Evolutionary conservation across 2,888 invertebrate species (phyloP).

Genomic region (Nezara viridula): DNA sequence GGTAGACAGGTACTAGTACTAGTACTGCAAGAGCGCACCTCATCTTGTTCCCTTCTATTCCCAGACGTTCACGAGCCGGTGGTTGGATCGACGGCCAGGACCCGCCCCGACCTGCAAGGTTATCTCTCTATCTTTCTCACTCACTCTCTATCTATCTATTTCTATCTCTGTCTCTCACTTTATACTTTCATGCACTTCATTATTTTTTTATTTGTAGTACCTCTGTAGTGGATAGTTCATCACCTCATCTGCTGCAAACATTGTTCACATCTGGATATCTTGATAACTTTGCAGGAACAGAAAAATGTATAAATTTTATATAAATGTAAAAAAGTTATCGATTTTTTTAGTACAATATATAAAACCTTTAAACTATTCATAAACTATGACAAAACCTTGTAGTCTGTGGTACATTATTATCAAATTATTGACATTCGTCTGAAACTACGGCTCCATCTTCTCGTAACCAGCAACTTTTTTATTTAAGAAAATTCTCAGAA

Average conservation of each 20-base stretch:
- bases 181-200: slow-evolving; percentile 62
- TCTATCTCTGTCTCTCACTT: slow-evolving; percentile 63
- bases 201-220: slow-evolving; percentile 61
- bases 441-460: too few species aligned
- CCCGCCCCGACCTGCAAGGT: slow-evolving; percentile 64
- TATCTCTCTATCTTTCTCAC: slow-evolving; percentile 63
- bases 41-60: slow-evolving; percentile 63
- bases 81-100: slow-evolving; percentile 63
- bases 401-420: too few species aligned
- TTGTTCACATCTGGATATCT: slow-evolving; percentile 32
- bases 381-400: too few species aligned
- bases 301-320: too few species aligned
- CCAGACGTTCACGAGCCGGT: slow-evolving; percentile 63
- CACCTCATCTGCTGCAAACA: neutral
- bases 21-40: neutral
- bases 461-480: too few species aligned
- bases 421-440: too few species aligned
- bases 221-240: neutral
- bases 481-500: too few species aligned
- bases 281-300: too few species aligned
- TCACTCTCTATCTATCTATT: slow-evolving; percentile 62
- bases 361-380: too few species aligned
- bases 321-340: too few species aligned
- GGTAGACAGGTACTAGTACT: neutral
- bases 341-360: too few species aligned